Percentiles rank a stretch among this genome's conserved stretches.
phyloP scores from a whole-genome alignment of 2,888 invertebrate genomes.

The Ochropleura leucogaster region DNA sequence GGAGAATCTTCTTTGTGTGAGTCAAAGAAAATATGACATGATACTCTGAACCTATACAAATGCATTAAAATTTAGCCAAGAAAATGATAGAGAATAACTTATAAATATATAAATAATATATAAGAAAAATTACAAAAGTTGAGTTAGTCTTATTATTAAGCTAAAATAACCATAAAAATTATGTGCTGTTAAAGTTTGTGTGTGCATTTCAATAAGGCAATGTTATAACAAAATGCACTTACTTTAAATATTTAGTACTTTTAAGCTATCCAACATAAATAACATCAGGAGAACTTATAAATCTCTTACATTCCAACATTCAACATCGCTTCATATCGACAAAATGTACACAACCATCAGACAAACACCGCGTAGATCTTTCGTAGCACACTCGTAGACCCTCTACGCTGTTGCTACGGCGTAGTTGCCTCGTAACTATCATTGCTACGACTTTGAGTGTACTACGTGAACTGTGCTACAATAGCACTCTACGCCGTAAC shows the following conservation, averaged over 20 bases:
- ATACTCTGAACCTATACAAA: too few relatives aligned
- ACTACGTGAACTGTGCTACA: constrained; percentile 60
- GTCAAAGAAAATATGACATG: too few relatives aligned
- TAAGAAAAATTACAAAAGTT: too few relatives aligned
- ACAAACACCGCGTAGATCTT: constrained; percentile 49
- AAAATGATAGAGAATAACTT: too few relatives aligned
- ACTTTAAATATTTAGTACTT: neutral
- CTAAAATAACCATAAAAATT: too few relatives aligned
- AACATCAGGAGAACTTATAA: neutral
- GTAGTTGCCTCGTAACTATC: constrained; percentile 58
- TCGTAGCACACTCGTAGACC: constrained; percentile 62
- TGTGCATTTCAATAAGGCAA: too few relatives aligned
- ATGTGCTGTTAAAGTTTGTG: too few relatives aligned
- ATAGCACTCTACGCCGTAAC: constrained; percentile 54
- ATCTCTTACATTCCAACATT: neutral
- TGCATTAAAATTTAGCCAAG: too few relatives aligned
- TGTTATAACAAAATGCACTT: neutral
- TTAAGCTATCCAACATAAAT: neutral
- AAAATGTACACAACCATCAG: constrained; percentile 36
- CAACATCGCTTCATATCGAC: constrained; percentile 32
- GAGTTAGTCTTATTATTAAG: too few relatives aligned
- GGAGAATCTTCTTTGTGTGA: too few relatives aligned
- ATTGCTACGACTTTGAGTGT: constrained; percentile 61
- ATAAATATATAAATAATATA: too few relatives aligned
- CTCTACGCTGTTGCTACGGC: constrained; percentile 57